These are phyloP conservation scores for Drosophila ficusphila DNA, from an alignment of 1,140 invertebrate genomes.

Conservation along the genomic window DNA sequence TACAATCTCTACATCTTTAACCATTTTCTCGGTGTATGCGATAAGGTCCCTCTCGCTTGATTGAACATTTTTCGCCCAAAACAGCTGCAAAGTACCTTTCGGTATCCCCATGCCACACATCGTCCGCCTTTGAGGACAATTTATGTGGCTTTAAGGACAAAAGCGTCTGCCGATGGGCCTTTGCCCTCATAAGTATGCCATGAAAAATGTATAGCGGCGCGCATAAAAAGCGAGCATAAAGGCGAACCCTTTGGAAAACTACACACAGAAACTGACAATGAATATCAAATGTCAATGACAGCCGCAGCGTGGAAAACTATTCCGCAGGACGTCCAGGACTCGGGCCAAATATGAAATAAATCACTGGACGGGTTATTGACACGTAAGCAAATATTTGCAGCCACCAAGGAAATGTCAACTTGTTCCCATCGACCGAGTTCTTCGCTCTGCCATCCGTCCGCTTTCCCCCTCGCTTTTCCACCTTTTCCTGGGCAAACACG, in stretches of 20 bases:
- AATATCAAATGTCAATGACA: constrained; percentile 81
- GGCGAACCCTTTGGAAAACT: constrained; percentile 36
- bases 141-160: constrained; percentile 71
- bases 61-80: constrained; percentile 58
- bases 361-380: constrained; percentile 80
- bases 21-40: constrained; percentile 24
- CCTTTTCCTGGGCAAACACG: constrained; percentile 44
- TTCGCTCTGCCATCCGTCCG: neutral
- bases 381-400: constrained; percentile 79
- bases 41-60: constrained; percentile 62
- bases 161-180: constrained; percentile 44
- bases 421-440: constrained; percentile 14
- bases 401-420: constrained; percentile 52
- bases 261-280: constrained; percentile 58
- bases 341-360: constrained; percentile 79
- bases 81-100: constrained; percentile 53
- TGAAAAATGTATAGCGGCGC: constrained; percentile 57
- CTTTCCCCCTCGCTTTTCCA: constrained; percentile 11
- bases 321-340: constrained; percentile 39
- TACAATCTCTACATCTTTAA: no score
- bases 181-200: constrained; percentile 75
- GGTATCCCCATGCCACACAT: neutral
- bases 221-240: constrained; percentile 33
- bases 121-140: constrained; percentile 38
- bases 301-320: constrained; percentile 66